phyloP scores from a whole-genome alignment of 2,888 invertebrate genomes.

The Odontomyia ornata region DNA sequence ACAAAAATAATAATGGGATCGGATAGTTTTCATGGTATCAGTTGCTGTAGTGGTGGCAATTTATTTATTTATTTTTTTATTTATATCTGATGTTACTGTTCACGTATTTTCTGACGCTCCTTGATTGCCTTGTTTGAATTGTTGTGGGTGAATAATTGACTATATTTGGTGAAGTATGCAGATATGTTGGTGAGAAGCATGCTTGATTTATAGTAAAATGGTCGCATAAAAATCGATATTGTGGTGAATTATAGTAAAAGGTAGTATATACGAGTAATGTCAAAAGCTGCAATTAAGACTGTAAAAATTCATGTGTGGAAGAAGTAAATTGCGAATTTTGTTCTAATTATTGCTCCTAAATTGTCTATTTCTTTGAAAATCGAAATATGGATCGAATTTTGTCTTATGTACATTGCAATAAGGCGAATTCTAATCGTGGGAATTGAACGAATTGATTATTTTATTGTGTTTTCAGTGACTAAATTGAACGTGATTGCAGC shows the following conservation, averaged over 20 bases:
- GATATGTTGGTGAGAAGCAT: conserved; percentile 30
- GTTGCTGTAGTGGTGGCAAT: conserved; percentile 55
- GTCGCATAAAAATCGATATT: background rate
- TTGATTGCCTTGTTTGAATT: conserved; percentile 39
- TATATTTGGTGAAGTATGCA: conserved; percentile 31
- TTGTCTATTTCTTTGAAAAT: background rate
- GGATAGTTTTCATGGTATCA: conserved; percentile 52
- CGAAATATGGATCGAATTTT: background rate
- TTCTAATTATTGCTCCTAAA: background rate
- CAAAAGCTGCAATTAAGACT: conserved; percentile 18
- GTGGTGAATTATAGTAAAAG: background rate
- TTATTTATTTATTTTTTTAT: background rate
- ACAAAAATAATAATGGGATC: conserved; percentile 33
- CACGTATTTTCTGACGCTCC: conserved; percentile 8
- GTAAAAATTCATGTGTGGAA: conserved; percentile 8
- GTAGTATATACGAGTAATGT: conserved; percentile 45
- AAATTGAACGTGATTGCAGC: conserved; percentile 7
- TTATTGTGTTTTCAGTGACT: conserved; percentile 22
- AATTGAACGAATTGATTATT: background rate
- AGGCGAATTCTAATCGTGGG: too few species aligned
- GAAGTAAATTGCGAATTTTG: conserved; percentile 20
- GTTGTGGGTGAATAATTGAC: background rate
- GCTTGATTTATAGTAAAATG: conserved; percentile 26
- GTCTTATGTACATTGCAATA: conserved; percentile 7
- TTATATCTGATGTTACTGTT: background rate